These are phyloP conservation scores for Armadillidium nasatum DNA, from an alignment of 1,140 invertebrate genomes.

Conservation along the genomic window DNA sequence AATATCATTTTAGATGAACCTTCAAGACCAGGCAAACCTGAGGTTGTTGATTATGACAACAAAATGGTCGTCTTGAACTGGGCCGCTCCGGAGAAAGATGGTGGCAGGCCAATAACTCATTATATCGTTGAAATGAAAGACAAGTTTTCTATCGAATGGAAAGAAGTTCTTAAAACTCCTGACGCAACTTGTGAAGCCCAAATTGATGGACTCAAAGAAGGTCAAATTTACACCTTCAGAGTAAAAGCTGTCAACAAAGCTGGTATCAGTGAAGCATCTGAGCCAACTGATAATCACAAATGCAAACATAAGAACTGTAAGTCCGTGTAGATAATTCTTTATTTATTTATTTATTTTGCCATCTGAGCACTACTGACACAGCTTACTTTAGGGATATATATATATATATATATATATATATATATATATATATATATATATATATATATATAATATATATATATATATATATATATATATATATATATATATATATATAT, in stretches of 20 bases:
- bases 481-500: too few relatives aligned
- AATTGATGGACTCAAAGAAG: constrained; percentile 85
- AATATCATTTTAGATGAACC: constrained; percentile 64
- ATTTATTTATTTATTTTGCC: constrained; percentile 10
- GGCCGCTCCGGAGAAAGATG: constrained; percentile 81
- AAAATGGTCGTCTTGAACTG: constrained; percentile 83
- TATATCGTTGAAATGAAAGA: constrained; percentile 96
- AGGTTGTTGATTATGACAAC: constrained; percentile 90
- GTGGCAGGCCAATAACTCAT: constrained; percentile 88
- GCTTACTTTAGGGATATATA: too few relatives aligned
- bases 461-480: neutral
- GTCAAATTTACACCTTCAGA: constrained; percentile 88
- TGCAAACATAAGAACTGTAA: constrained; percentile 90
- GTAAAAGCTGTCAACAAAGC: constrained; percentile 89
- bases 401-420: too few relatives aligned
- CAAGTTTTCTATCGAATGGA: constrained; percentile 77
- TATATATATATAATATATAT: neutral
- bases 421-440: neutral
- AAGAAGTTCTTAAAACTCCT: constrained; percentile 74
- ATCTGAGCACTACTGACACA: too few relatives aligned
- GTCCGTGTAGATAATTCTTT: constrained; percentile 55
- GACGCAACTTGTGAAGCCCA: constrained; percentile 71
- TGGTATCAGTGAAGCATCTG: constrained; percentile 76
- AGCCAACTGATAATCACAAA: constrained; percentile 83
- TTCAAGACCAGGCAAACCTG: constrained; percentile 79